Evolutionary conservation across 2,797 vertebrate genomes (phyloP), one percentile per base, ranked within the genome.

Genomic region (Syndactyla subalaris): DNA sequence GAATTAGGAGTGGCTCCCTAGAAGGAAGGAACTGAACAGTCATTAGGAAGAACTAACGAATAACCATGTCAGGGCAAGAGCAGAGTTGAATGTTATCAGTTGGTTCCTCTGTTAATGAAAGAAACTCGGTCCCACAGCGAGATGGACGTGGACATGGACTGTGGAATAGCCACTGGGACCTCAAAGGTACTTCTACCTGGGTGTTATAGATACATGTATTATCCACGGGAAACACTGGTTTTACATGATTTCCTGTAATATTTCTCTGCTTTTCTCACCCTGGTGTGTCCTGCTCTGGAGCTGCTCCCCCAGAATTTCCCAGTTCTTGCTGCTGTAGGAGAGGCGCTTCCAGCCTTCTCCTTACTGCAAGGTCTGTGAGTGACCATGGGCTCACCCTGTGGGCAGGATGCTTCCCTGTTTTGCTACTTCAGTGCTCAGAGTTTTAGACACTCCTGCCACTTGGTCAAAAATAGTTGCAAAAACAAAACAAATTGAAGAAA

Each of bases 21-120:
- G 84, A 95, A 97, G 89, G 89, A 94, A 95, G 85, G 73, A 94
- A 94, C 92, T 86, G 85, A 91, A 73, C 58, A 86, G 79, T 93
- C 75, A 27, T 93, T 89, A 89, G 89, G 87, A 85, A 92, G 91
- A 89, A 24, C 41, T 94, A 61, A 72, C 0, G 26, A 97, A 89
- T 77, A 89, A 80, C 92, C 82, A 6, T 93, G 85, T 88, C 89
- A 81, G 89, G 86, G 66, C 85, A 92, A 85, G 92, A 95, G 20
- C 23, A 29, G 91, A 85, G 92, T 51, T 85, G 61, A 80, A 63
- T 41, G 30, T 67, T 93, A 85, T 2, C 29, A 39, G 77, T 83
- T 12, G 29, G 51, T 90, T 89, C 46, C 39, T 91, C 58, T 82
- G 38, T 26, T 89, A 85, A 57, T 0, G 0, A 85, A 65, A 43